Evolutionary conservation across 1,140 invertebrate species (phyloP).

Genomic region (Drosophila sp.): DNA sequence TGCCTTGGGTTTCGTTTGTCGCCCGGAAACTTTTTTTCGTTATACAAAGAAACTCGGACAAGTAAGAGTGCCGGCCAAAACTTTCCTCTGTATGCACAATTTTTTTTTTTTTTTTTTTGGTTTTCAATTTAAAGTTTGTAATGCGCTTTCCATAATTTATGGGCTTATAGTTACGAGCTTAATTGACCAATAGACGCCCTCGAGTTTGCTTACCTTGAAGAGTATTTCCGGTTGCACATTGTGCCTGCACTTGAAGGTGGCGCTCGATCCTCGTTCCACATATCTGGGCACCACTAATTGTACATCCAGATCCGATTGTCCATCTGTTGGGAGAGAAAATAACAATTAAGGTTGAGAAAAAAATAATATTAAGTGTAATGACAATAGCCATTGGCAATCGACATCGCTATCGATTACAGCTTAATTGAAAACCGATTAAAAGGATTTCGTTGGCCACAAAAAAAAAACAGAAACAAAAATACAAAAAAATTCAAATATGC

Average conservation of each 20-base stretch:
- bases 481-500: slow-evolving; percentile 38
- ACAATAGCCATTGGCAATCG: slow-evolving; percentile 13
- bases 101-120: slow-evolving; percentile 41
- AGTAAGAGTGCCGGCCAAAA: slow-evolving; percentile 54
- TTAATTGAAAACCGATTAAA: slow-evolving; percentile 74
- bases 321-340: slow-evolving; percentile 57
- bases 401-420: slow-evolving; percentile 49
- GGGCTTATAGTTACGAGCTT: slow-evolving; percentile 19
- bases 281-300: slow-evolving; percentile 77
- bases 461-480: slow-evolving; percentile 16
- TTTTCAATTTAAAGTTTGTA: slow-evolving; percentile 68
- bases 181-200: slow-evolving; percentile 22
- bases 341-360: slow-evolving; percentile 4
- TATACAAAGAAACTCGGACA: slow-evolving; percentile 52
- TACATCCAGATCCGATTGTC: slow-evolving; percentile 82
- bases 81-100: slow-evolving; percentile 32
- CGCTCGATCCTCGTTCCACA: slow-evolving; percentile 82
- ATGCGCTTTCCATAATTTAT: slow-evolving; percentile 53
- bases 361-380: not conserved
- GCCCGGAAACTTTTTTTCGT: slow-evolving; percentile 41
- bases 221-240: slow-evolving; percentile 86
- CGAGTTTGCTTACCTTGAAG: slow-evolving; percentile 84
- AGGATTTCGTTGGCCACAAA: slow-evolving; percentile 17
- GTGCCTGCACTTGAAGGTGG: slow-evolving; percentile 86
- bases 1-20: slow-evolving; percentile 40